Percentiles rank a stretch among this genome's conserved stretches.
phyloP scores from a whole-genome alignment of 2,888 invertebrate genomes.

The Tinea semifulvella region DNA sequence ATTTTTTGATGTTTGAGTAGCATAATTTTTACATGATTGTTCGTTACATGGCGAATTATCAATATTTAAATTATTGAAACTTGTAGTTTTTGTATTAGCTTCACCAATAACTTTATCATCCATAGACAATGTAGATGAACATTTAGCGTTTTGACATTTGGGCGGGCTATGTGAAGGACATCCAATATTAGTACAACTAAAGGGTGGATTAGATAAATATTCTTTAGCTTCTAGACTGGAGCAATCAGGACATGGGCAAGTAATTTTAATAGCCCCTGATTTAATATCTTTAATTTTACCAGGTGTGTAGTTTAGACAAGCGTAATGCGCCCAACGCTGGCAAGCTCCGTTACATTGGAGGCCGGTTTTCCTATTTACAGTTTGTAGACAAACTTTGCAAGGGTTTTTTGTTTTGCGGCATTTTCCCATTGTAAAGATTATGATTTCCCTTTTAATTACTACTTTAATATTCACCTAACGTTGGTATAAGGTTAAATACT shows the following conservation, averaged over 20 bases:
- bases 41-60: too few species aligned
- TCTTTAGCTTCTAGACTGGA: background rate
- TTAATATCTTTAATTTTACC: conserved; percentile 48
- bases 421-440: too few species aligned
- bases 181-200: background rate
- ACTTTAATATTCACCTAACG: too few species aligned
- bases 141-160: background rate
- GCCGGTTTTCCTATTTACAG: conserved; percentile 38
- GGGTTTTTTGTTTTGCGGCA: too few species aligned
- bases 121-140: too few species aligned
- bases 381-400: conserved; percentile 45
- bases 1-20: background rate
- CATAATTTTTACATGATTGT: too few species aligned
- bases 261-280: conserved; percentile 38
- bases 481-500: too few species aligned
- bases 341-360: conserved; percentile 48
- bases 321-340: conserved; percentile 43
- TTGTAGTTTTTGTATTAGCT: too few species aligned
- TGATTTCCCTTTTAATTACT: too few species aligned
- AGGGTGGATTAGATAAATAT: background rate
- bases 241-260: conserved; percentile 54
- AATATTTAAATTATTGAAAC: too few species aligned
- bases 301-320: conserved; percentile 45
- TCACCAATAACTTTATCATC: too few species aligned
- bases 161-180: background rate